Conservation (phyloP, 2,888 invertebrate genomes). For the Leucophora obtusa region DNA sequence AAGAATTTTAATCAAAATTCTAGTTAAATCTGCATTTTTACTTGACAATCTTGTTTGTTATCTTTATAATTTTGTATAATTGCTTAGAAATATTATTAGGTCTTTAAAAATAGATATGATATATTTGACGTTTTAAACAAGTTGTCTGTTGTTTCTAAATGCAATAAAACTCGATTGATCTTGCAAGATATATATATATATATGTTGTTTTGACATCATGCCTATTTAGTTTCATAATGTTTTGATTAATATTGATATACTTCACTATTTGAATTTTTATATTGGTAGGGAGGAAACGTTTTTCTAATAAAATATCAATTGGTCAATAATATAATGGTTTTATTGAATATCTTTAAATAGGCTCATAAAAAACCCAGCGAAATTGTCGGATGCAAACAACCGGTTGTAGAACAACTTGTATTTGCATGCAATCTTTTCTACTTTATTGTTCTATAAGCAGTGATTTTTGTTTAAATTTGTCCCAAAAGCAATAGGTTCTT, state of each 20-base stretch:
- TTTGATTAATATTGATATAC: background rate
- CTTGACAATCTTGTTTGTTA: background rate
- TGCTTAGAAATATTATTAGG: background rate
- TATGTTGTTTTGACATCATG: background rate
- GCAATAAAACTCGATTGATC: background rate
- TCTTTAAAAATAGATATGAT: background rate
- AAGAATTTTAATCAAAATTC: background rate
- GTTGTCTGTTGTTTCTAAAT: background rate
- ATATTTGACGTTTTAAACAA: background rate
- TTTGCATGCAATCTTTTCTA: too few relatives aligned
- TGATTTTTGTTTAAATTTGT: too few relatives aligned
- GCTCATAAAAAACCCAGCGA: too few relatives aligned
- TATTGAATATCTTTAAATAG: too few relatives aligned
- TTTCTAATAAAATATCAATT: too few relatives aligned
- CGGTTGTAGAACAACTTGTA: too few relatives aligned
- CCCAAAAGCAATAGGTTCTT: too few relatives aligned
- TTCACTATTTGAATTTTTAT: background rate
- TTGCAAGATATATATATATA: background rate
- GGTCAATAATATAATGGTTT: too few relatives aligned
- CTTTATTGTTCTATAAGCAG: too few relatives aligned
- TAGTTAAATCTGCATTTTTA: background rate
- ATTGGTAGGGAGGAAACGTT: background rate
- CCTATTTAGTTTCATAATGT: background rate
- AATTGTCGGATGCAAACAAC: too few relatives aligned
- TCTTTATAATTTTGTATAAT: background rate